Evolutionary conservation across 2,797 vertebrate species (phyloP), one percentile per base, ranked within the genome.

Genomic region (Rhodeus uyekii): DNA sequence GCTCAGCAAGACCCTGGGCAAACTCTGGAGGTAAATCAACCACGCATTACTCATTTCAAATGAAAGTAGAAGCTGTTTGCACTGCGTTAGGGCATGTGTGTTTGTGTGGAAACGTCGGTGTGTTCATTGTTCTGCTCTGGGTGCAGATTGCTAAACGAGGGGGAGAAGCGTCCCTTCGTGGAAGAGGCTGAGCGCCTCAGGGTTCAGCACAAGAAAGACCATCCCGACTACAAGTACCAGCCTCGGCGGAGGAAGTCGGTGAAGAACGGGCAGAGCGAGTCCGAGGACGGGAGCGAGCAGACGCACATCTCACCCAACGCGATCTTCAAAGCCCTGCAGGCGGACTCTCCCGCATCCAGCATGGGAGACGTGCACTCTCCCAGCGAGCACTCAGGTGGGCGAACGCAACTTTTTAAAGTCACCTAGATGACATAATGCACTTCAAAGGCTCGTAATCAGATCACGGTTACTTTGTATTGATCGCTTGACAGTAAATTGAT

Each of bases 151-250:
- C 93, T 99, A 63, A 98, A 98, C 2, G 97, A 99, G 83, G 96
- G 95, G 0, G 97, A 99, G 91, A 99, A 99, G 90, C 94, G 97
- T 76, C 97, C 97, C 24, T 99, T 98, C 61, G 97, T 99, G 88
- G 97, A 98, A 72, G 97, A 99, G 90, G 97, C 97, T 0, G 97
- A 98, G 92, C 93, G 97, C 85, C 96, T 99, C 86, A 94, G 97
- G 53, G 96, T 98, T 86, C 97, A 99, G 91, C 97, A 99, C 94
- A 99, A 98, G 94, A 98, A 98, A 87, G 97, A 98, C 90, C 97
- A 98, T 78, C 96, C 97, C 0, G 97, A 98, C 91, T 98, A 98
- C 94, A 99, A 98, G 83, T 99, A 98, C 92, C 98, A 99, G 92
- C 97, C 97, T 0, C 90, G 97, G 86, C 91, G 96, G 78, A 94